Evolutionary conservation across 2,797 vertebrate genomes (phyloP).

Genomic region (Periparus ater): DNA sequence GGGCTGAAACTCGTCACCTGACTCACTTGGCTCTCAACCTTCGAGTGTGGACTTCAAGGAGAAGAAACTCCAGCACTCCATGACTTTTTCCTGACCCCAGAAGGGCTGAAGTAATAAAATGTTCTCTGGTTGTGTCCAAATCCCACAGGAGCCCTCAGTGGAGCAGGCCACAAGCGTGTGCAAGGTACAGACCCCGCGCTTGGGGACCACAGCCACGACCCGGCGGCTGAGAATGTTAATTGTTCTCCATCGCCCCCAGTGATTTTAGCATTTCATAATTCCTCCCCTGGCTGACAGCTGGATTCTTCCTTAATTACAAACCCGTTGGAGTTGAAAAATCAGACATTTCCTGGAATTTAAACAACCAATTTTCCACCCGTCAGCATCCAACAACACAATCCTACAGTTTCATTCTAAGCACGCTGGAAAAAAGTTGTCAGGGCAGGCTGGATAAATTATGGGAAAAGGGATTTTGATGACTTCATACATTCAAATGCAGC

Average conservation of each 20-base stretch:
- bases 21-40: conserved; percentile 24
- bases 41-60: background rate
- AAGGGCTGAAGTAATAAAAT: conserved; percentile 33
- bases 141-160: background rate
- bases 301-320: conserved; percentile 65
- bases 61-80: background rate
- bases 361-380: conserved; percentile 37
- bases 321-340: conserved; percentile 61
- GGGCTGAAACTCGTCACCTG: background rate
- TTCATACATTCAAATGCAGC: background rate
- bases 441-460: background rate
- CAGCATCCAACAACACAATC: conserved; percentile 11
- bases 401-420: background rate
- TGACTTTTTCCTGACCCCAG: conserved; percentile 54
- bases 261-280: conserved; percentile 54
- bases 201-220: background rate
- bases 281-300: conserved; percentile 57
- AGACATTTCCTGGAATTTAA: conserved; percentile 69
- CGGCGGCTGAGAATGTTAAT: conserved; percentile 15
- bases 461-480: background rate
- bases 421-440: background rate
- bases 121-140: conserved; percentile 6
- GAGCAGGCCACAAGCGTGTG: background rate
- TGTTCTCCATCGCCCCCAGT: conserved; percentile 31
- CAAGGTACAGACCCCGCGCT: background rate